Conservation (phyloP, 2,888 invertebrate species). For the Neuroscelio doddi region DNA sequence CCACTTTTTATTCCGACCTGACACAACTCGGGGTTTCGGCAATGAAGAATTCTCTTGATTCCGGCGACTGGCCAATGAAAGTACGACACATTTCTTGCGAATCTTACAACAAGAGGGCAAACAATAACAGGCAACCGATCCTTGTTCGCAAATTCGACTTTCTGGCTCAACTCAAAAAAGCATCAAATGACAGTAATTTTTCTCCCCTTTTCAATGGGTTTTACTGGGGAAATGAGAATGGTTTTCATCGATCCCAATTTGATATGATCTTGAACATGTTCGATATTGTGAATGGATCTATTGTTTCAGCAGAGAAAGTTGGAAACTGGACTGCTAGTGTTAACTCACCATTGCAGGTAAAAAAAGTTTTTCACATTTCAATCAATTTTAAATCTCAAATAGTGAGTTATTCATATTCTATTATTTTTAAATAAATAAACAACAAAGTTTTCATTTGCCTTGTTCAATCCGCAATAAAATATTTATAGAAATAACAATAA, state of each 20-base stretch:
- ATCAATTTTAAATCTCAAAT: too few relatives aligned
- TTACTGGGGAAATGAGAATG: slow-evolving; percentile 60
- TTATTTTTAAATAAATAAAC: too few relatives aligned
- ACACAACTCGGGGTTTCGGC: slow-evolving; percentile 58
- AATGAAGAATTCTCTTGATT: slow-evolving; percentile 66
- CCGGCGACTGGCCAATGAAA: slow-evolving; percentile 82
- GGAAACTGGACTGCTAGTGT: slow-evolving; percentile 88
- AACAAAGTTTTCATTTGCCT: not conserved
- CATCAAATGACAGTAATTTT: slow-evolving; percentile 41
- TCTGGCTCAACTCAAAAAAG: slow-evolving; percentile 47
- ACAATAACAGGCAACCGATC: slow-evolving; percentile 73
- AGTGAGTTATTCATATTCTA: slow-evolving; percentile 1
- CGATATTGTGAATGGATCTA: slow-evolving; percentile 81
- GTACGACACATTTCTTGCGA: slow-evolving; percentile 85
- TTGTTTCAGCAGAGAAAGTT: slow-evolving; percentile 80
- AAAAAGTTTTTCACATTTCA: too few relatives aligned
- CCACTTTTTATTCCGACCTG: slow-evolving; percentile 91
- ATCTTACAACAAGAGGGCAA: slow-evolving; percentile 28
- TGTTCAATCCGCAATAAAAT: not conserved
- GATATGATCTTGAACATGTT: slow-evolving; percentile 68
- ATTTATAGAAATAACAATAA: not conserved
- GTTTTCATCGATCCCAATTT: slow-evolving; percentile 60
- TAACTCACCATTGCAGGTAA: slow-evolving; percentile 76
- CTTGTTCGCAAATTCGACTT: slow-evolving; percentile 83
- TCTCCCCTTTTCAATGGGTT: slow-evolving; percentile 59